These are phyloP conservation scores for Leptopterna dolabrata DNA, from an alignment of 2,888 invertebrate species.

Conservation along the genomic window DNA sequence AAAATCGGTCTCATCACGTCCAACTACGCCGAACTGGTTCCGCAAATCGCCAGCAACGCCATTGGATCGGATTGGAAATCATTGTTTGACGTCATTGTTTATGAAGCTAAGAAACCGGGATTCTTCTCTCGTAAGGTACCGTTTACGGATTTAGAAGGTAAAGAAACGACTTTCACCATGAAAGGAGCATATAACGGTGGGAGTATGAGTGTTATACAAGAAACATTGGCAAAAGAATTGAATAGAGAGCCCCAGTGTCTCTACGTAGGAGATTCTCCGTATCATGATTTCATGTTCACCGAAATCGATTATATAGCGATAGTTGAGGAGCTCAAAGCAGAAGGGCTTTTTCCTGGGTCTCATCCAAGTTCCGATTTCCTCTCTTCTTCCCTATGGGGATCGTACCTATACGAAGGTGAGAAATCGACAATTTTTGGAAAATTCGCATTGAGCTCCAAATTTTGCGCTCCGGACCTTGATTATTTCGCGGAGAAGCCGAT, in stretches of 20 bases:
- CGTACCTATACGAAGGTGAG: constrained; percentile 35
- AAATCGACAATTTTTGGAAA: constrained; percentile 47
- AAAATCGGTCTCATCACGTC: constrained; percentile 77
- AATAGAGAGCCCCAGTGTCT: constrained; percentile 71
- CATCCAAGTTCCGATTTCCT: constrained; percentile 36
- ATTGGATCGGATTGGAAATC: constrained; percentile 75
- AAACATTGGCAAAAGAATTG: constrained; percentile 64
- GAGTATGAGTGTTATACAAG: background rate
- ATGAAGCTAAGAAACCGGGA: constrained; percentile 79
- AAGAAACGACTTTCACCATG: constrained; percentile 1
- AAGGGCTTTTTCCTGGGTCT: constrained; percentile 67
- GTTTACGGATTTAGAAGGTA: constrained; percentile 69
- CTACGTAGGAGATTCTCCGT: constrained; percentile 82
- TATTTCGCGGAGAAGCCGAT: constrained; percentile 31
- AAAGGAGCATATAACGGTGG: background rate
- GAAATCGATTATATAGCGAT: constrained; percentile 77
- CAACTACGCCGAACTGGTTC: constrained; percentile 77
- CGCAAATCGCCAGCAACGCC: constrained; percentile 73
- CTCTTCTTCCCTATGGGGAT: constrained; percentile 54
- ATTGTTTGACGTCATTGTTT: constrained; percentile 75
- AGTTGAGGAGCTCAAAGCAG: constrained; percentile 77
- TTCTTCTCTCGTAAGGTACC: constrained; percentile 74
- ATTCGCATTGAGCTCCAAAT: constrained; percentile 9
- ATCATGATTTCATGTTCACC: constrained; percentile 75
- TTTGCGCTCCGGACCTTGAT: constrained; percentile 28